A percentile compares a stretch with the other conserved stretches of the same genome.
These are phyloP conservation scores for Pterocles burchelli DNA, from an alignment of 2,113 vertebrate species.

Conservation along the genomic window DNA sequence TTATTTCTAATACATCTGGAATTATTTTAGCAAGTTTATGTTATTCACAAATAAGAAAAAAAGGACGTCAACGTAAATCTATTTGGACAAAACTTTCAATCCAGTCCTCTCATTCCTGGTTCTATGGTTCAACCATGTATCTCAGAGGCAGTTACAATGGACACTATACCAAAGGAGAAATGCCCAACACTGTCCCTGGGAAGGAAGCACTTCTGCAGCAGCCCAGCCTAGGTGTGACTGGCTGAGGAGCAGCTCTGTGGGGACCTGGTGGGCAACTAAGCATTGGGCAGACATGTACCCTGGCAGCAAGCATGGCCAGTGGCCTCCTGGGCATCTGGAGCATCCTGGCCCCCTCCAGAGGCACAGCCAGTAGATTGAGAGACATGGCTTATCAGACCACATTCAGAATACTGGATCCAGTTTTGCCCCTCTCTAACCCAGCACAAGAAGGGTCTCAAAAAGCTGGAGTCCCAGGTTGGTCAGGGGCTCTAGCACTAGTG, in stretches of 20 bases:
- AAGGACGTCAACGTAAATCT: background rate
- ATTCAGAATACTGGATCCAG: background rate
- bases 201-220: background rate
- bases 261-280: background rate
- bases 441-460: background rate
- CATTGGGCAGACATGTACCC: too few species aligned
- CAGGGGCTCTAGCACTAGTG: background rate
- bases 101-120: background rate
- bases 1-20: background rate
- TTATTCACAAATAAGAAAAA: background rate
- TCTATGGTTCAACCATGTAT: background rate
- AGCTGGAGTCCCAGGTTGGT: background rate
- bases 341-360: too few species aligned
- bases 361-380: background rate
- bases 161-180: background rate
- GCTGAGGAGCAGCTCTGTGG: background rate
- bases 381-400: background rate
- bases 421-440: background rate
- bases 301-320: background rate
- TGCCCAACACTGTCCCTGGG: accelerated
- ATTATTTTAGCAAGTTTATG: background rate
- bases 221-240: background rate
- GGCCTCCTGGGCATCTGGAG: background rate
- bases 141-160: background rate
- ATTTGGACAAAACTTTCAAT: background rate